Conservation (phyloP, 2,113 vertebrate genomes). For the Chrysemys picta region DNA sequence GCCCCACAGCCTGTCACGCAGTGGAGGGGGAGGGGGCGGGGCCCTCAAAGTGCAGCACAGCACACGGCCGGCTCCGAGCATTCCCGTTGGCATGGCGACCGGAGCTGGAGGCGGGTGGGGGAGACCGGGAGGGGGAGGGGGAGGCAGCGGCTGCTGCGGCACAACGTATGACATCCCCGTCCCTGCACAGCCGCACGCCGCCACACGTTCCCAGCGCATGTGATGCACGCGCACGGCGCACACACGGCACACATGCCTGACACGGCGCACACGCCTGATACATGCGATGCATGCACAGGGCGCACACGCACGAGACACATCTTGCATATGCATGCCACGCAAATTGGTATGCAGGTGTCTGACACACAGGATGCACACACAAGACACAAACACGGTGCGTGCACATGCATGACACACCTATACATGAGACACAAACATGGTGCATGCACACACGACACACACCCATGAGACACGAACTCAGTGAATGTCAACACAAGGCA, state of each 20-base stretch:
- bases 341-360: background rate
- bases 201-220: background rate
- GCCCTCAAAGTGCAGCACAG: background rate
- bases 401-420: background rate
- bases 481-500: background rate
- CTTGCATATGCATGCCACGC: too few relatives aligned
- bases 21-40: background rate
- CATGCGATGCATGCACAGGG: background rate
- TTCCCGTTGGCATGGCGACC: conserved; percentile 16
- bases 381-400: background rate
- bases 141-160: background rate
- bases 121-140: background rate
- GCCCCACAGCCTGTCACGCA: background rate
- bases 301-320: background rate
- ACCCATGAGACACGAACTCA: background rate
- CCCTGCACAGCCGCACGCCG: background rate
- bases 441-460: background rate
- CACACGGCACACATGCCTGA: background rate
- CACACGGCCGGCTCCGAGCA: background rate
- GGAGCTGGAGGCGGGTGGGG: background rate
- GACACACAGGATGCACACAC: background rate
- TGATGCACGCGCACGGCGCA: background rate
- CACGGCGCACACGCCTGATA: background rate
- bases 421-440: background rate
- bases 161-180: background rate